A percentile compares a stretch with the other conserved stretches of the same genome.
phyloP scores from a whole-genome alignment of 1,140 invertebrate species.

The Cydia pomonella region DNA sequence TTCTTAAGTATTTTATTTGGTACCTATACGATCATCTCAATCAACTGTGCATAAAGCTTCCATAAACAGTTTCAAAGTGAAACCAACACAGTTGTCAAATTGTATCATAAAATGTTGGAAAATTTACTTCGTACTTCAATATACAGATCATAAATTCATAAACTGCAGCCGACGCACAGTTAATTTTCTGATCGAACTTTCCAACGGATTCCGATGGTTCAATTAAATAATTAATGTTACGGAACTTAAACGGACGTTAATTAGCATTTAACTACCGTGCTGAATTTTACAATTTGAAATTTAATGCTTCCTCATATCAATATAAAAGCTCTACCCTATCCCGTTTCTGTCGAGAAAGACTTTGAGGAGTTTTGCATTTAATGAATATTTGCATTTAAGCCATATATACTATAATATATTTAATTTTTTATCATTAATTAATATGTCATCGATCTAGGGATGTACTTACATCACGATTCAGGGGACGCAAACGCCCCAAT shows the following conservation, averaged over 20 bases:
- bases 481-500: too few relatives aligned
- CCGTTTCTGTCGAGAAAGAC: background rate
- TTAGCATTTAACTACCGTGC: background rate
- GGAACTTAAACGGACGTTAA: constrained; percentile 3
- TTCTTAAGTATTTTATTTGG: too few relatives aligned
- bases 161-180: background rate
- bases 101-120: background rate
- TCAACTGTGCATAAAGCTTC: background rate
- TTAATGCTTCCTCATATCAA: background rate
- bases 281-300: background rate
- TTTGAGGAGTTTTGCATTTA: background rate
- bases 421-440: too few relatives aligned
- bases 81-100: background rate
- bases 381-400: background rate
- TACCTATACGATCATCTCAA: too few relatives aligned
- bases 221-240: constrained; percentile 10
- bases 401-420: too few relatives aligned
- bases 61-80: constrained; percentile 9
- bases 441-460: too few relatives aligned
- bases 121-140: background rate
- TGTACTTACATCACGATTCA: too few relatives aligned
- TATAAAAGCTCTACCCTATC: background rate
- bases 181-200: constrained; percentile 15
- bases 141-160: background rate
- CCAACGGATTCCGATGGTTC: constrained; percentile 5